These are phyloP conservation scores for Coelopa frigida DNA, from an alignment of 1,140 invertebrate genomes.

Conservation along the genomic window DNA sequence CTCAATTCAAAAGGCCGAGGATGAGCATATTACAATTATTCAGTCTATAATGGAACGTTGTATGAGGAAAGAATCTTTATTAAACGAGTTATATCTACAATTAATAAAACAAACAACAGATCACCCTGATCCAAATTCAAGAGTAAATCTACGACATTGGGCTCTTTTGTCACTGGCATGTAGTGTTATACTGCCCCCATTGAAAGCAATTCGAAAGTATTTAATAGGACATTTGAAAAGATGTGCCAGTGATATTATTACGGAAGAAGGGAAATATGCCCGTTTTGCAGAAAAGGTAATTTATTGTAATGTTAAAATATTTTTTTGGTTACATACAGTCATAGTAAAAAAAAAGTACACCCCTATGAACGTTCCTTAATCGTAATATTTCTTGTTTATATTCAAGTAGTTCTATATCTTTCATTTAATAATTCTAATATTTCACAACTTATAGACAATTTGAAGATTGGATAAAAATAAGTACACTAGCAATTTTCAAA, in stretches of 20 bases:
- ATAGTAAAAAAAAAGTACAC: no score
- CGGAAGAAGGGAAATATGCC: conserved; percentile 91
- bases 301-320: no score
- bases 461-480: no score
- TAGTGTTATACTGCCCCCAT: conserved; percentile 78
- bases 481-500: no score
- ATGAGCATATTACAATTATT: conserved; percentile 80
- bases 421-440: no score
- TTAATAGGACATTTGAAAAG: conserved; percentile 84
- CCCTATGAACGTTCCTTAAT: no score
- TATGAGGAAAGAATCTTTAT: conserved; percentile 77
- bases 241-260: conserved; percentile 80
- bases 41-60: conserved; percentile 85
- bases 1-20: conserved; percentile 53
- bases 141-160: conserved; percentile 86
- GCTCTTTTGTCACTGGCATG: conserved; percentile 82
- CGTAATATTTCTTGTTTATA: no score
- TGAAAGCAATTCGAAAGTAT: conserved; percentile 76
- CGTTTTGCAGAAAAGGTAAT: conserved; percentile 87
- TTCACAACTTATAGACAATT: no score
- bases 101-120: conserved; percentile 90
- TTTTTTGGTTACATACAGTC: no score
- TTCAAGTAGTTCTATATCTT: no score
- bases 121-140: conserved; percentile 81
- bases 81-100: conserved; percentile 88